Percentiles rank a stretch among this genome's conserved stretches.
Evolutionary conservation across 1,140 invertebrate genomes (phyloP).

Genomic region (Eurosta solidaginis): DNA sequence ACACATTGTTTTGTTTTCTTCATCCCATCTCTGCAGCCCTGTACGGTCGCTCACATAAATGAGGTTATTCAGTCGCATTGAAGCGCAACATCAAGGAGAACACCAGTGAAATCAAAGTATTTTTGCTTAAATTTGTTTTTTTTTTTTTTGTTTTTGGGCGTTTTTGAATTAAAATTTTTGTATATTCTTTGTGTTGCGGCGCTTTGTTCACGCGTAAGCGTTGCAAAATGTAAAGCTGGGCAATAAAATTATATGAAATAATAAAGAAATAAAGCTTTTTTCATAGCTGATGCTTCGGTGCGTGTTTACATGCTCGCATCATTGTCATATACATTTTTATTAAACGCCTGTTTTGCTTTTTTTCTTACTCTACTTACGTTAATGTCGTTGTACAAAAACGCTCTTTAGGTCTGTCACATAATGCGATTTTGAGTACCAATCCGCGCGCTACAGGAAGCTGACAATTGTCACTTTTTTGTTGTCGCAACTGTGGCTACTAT

Average conservation of each 20-base stretch:
- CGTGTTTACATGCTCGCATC: not conserved
- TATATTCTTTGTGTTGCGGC: not conserved
- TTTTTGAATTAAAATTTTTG: not conserved
- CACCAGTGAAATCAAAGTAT: not conserved
- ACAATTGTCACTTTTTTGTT: not conserved
- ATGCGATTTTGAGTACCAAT: not conserved
- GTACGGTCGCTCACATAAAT: constrained; percentile 8
- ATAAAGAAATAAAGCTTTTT: not conserved
- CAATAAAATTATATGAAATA: constrained; percentile 2
- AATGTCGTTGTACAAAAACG: not conserved
- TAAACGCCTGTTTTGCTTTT: not conserved
- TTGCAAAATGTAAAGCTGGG: not conserved
- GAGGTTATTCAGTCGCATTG: not conserved
- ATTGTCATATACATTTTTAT: not conserved
- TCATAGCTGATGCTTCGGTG: not conserved
- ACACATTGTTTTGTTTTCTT: not conserved
- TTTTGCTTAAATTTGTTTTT: not conserved
- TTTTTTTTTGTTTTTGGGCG: not conserved
- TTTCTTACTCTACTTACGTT: not conserved
- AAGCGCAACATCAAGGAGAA: not conserved
- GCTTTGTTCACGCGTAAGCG: not conserved
- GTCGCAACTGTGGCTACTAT: not conserved
- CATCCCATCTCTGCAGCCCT: not conserved
- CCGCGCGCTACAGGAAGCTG: constrained; percentile 8
- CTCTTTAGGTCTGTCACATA: not conserved